Conservation (phyloP, 2,113 vertebrate genomes). For the Rhegmatorhina hoffmannsi region DNA sequence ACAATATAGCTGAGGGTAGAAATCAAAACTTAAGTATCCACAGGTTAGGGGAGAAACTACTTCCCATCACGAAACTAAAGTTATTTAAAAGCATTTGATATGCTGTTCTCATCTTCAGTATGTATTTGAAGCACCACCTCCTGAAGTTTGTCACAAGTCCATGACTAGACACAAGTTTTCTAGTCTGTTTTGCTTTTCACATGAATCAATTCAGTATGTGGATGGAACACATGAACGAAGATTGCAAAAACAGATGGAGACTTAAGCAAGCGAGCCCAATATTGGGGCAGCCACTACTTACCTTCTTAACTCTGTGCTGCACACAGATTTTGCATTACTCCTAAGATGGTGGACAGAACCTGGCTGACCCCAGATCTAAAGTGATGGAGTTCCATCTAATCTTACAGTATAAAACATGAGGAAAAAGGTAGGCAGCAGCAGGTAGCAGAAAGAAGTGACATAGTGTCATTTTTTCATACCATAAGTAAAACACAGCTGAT, state of each 20-base stretch:
- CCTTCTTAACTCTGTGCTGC: neutral
- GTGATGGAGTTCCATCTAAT: neutral
- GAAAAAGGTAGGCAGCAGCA: neutral
- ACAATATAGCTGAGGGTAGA: neutral
- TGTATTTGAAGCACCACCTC: neutral
- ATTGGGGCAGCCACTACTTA: neutral
- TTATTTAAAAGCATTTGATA: neutral
- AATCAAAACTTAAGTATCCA: neutral
- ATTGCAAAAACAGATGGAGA: neutral
- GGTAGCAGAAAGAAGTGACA: neutral
- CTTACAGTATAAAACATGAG: neutral
- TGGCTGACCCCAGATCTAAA: neutral
- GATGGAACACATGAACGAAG: neutral
- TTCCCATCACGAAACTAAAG: neutral
- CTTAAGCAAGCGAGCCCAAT: neutral
- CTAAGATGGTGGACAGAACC: neutral
- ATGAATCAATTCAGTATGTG: neutral
- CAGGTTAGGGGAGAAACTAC: neutral
- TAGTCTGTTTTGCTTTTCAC: neutral
- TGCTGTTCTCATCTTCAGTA: neutral
- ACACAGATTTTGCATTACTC: neutral
- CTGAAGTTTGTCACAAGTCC: neutral
- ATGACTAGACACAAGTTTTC: neutral
- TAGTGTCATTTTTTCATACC: neutral
- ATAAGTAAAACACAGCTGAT: neutral